Evolutionary conservation across 2,888 invertebrate genomes (phyloP), one percentile per base, ranked within the genome.

Genomic region (Malachius bipustulatus): DNA sequence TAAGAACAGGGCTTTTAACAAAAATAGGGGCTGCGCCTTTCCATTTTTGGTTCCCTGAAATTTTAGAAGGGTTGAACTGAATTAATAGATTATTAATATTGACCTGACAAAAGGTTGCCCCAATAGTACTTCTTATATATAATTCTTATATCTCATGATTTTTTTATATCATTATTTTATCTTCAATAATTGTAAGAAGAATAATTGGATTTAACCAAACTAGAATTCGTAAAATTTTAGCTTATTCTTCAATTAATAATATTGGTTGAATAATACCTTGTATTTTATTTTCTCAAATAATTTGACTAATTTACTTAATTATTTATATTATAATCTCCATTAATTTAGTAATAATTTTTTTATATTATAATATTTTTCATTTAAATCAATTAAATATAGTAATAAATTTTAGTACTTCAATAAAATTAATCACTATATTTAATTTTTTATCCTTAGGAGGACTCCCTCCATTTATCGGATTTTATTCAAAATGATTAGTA

Each of bases 31-130:
- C 69, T 0, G 59, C 66, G 4, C 73, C 73, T 0, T 71, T 75
- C 34, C 71, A 73, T 57, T 69, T 69, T 50, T 75, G 73, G 67
- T 73, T 70, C 13, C 70, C 70, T 0, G n/a, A n/a, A n/a, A n/a
- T n/a, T n/a, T n/a, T n/a, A n/a, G n/a, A n/a, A n/a, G n/a, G n/a
- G n/a, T n/a, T n/a, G n/a, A n/a, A n/a, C n/a, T n/a, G n/a, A n/a
- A n/a, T n/a, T n/a, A n/a, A n/a, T n/a, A n/a, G n/a, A n/a, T n/a
- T n/a, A n/a, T n/a, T n/a, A n/a, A n/a, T n/a, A n/a, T n/a, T n/a
- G n/a, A n/a, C n/a, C n/a, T 73, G 72, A 65, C 75, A 75, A 73
- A 75, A 75, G 71, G 67, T 74, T 63, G 65, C 70, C 24, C 74
- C 74, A 2, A 59, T 75, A 63, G 64, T 71, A 56, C 46, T 73